Evolutionary conservation across 2,888 invertebrate species (phyloP).

Genomic region (Drosophila greeni): DNA sequence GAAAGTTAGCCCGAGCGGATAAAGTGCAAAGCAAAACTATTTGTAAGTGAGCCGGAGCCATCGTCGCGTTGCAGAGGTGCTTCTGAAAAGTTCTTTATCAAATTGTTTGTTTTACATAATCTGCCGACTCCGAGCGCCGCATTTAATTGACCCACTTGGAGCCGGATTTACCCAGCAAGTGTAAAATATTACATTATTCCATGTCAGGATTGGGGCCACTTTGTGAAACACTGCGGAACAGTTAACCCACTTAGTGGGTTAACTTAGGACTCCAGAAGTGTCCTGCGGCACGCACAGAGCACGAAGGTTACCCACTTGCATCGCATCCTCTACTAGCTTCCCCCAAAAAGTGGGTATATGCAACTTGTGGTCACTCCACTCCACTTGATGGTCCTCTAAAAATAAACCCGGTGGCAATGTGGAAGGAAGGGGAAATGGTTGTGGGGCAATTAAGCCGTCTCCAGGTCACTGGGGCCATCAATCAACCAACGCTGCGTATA

Average conservation of each 20-base stretch:
- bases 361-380: conserved; percentile 19
- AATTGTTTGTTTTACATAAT: conserved; percentile 49
- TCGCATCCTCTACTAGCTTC: not conserved
- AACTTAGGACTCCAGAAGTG: conserved; percentile 47
- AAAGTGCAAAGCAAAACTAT: conserved; percentile 36
- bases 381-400: conserved; percentile 25
- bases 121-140: conserved; percentile 49
- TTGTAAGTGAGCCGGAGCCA: conserved; percentile 55
- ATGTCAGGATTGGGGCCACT: conserved; percentile 66
- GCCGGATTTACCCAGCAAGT: conserved; percentile 51
- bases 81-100: conserved; percentile 48
- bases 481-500: conserved; percentile 52
- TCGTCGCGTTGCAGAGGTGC: conserved; percentile 50
- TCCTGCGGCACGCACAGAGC: conserved; percentile 53
- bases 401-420: conserved; percentile 10
- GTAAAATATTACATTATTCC: conserved; percentile 71
- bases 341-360: conserved; percentile 33
- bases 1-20: conserved; percentile 31
- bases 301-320: conserved; percentile 59
- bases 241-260: conserved; percentile 54
- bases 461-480: conserved; percentile 52
- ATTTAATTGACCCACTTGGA: conserved; percentile 68
- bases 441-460: conserved; percentile 53
- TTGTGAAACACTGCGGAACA: conserved; percentile 60
- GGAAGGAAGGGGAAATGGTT: conserved; percentile 10